Conservation (phyloP, 2,888 invertebrate species). For the Watsonalla cultraria region DNA sequence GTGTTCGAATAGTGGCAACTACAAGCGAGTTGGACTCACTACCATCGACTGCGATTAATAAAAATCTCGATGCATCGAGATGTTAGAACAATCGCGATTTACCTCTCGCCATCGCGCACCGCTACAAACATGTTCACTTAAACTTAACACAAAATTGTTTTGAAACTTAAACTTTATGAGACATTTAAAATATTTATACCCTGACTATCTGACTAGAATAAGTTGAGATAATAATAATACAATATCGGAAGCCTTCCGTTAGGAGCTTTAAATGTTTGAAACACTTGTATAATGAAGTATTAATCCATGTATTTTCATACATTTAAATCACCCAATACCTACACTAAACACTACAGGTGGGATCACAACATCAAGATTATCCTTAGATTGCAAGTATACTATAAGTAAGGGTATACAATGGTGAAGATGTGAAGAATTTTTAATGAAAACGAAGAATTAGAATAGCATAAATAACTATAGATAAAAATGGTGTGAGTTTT, state of each 20-base stretch:
- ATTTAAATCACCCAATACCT: constrained; percentile 32
- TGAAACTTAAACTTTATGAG: constrained; percentile 1
- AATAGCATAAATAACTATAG: not conserved
- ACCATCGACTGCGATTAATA: too few relatives aligned
- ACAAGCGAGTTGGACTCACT: too few relatives aligned
- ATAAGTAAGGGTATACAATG: constrained; percentile 6
- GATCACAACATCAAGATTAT: constrained; percentile 43
- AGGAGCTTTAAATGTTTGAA: constrained; percentile 29
- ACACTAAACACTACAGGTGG: constrained; percentile 31
- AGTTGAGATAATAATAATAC: constrained; percentile 14
- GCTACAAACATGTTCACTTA: constrained; percentile 1
- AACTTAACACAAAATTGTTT: not conserved
- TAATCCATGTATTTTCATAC: constrained; percentile 14
- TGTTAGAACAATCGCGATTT: too few relatives aligned
- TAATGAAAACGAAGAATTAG: not conserved
- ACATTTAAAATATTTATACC: constrained; percentile 20
- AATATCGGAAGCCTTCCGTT: constrained; percentile 38
- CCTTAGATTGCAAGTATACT: constrained; percentile 12
- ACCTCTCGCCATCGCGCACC: too few relatives aligned
- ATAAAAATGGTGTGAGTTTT: too few relatives aligned
- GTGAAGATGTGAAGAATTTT: not conserved
- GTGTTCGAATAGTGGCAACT: too few relatives aligned
- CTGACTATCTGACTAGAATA: constrained; percentile 30
- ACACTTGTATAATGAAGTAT: constrained; percentile 1
- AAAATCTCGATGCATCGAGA: too few relatives aligned